Percentiles rank a stretch among this genome's conserved stretches.
These are phyloP conservation scores for Varecia variegata DNA, from an alignment of 2,797 vertebrate species.

Conservation along the genomic window DNA sequence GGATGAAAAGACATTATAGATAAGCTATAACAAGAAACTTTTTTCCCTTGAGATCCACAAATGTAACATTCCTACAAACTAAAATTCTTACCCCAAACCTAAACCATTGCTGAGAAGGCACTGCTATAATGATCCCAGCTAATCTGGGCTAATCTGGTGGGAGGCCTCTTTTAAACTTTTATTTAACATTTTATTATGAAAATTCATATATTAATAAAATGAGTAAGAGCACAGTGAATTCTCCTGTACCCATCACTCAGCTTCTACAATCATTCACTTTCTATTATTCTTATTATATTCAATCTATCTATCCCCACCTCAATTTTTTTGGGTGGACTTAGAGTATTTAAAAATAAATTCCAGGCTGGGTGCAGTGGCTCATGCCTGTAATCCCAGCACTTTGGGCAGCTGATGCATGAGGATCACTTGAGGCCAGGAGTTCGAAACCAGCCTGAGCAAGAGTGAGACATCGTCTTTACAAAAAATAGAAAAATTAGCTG, in stretches of 20 bases:
- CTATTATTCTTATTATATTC: neutral
- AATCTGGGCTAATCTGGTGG: neutral
- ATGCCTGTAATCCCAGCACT: neutral
- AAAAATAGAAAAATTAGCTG: neutral
- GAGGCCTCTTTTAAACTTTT: neutral
- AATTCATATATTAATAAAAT: neutral
- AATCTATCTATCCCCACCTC: neutral
- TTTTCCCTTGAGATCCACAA: neutral
- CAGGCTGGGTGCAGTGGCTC: neutral
- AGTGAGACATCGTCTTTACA: neutral
- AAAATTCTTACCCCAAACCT: constrained; percentile 5
- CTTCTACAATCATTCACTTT: neutral
- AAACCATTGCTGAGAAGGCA: neutral
- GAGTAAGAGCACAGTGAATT: neutral
- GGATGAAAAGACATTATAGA: neutral
- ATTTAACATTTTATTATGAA: neutral
- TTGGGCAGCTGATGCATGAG: neutral
- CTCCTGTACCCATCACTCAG: neutral
- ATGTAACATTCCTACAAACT: neutral
- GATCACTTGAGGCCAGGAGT: neutral
- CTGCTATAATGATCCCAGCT: neutral
- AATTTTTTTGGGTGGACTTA: neutral
- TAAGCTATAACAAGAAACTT: neutral
- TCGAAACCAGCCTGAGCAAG: neutral
- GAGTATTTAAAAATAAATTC: neutral